Evolutionary conservation across 2,113 vertebrate species (phyloP), one percentile per base, ranked within the genome.

Genomic region (Bettongia penicillata): DNA sequence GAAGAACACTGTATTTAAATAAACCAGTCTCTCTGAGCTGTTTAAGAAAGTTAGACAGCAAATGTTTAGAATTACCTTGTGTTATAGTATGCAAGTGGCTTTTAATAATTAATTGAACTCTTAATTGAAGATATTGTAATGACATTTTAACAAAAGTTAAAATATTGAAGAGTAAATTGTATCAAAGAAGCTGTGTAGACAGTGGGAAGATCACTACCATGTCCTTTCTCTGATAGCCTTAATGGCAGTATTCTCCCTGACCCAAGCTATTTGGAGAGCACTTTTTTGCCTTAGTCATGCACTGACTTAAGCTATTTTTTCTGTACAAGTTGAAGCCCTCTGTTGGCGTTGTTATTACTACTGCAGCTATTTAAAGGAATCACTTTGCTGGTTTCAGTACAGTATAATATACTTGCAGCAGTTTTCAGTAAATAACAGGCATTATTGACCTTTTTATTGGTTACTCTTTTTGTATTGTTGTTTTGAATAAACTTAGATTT

Each of bases 11-110:
- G 28, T 93, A 16, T 43, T 93, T 77, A 94, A 90, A 8, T 50
- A n/a, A n/a, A 84, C 16, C 19, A 68, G 12, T 84, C 43, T 22
- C 16, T 43, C 28, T 2, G 19, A 84, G n/a, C 26, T 28, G 2
- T 24, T 93, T n/a, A 93, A 51, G 51, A 94, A 95, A 94, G 68
- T 77, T 77, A 77, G 26, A 1, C 28, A 89, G 7, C 49, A 90
- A 53, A 77, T 94, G 4, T 49, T 11, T 90, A 94, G 61, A 89
- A 91, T 25, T 47, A 90, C 24, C 31, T 37, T 90, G 10, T 51
- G 7, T 10, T 24, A 0, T 50, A 84, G 49, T 43, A 16, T 90
- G 3, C 47, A 37, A 25, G 8, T 23, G 26, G 61, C 68, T 47
- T 26, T 90, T 47, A 92, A 53, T 90, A 31, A 91, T 90, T 53